Evolutionary conservation across 2,797 vertebrate genomes (phyloP), one percentile per base, ranked within the genome.

Genomic region (Spheniscus humboldti): DNA sequence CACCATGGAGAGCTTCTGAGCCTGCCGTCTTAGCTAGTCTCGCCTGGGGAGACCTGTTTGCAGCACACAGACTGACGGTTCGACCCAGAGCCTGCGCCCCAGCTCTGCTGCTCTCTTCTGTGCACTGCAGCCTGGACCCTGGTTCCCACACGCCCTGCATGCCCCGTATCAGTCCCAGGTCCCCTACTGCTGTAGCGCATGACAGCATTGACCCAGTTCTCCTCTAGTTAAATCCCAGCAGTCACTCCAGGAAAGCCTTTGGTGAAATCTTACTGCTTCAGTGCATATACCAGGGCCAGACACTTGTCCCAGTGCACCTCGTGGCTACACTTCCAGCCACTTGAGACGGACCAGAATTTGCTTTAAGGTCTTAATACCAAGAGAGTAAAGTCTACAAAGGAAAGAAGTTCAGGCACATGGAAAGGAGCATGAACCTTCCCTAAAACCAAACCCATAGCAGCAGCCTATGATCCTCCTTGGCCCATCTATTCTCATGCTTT

Each of bases 21-120:
- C 52, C n/a, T 79, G 74, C 52, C 0, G 0, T 30, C 90, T 24
- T 47, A 0, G 0, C 48, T 71, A 22, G 23, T 37, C 18, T 77
- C 48, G 45, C 45, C n/a, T 16, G 28, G 12, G 45, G 55, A 47
- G 5, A 69, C 35, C 77, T 33, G 13, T 55, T 50, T 55, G 52
- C 75, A 83, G 37, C 41, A 71, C 56, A 63, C 24, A 39, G 45
- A 30, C 20, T 9, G 39, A n/a, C 2, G 7, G 64, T 48, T 77
- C 0, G 0, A n/a, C 68, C 20, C 33, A 22, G 57, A 74, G 22
- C 47, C 75, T 62, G 63, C 0, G 1, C 11, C 52, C 25, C 81
- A 52, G 86, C 69, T 86, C 74, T 55, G 35, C 50, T 53, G 23
- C 53, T 64, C 25, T 78, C 20, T 47, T 69, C 48, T 52, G 10